These are phyloP conservation scores for Proales similis DNA, from an alignment of 1,140 invertebrate species.

Conservation along the genomic window DNA sequence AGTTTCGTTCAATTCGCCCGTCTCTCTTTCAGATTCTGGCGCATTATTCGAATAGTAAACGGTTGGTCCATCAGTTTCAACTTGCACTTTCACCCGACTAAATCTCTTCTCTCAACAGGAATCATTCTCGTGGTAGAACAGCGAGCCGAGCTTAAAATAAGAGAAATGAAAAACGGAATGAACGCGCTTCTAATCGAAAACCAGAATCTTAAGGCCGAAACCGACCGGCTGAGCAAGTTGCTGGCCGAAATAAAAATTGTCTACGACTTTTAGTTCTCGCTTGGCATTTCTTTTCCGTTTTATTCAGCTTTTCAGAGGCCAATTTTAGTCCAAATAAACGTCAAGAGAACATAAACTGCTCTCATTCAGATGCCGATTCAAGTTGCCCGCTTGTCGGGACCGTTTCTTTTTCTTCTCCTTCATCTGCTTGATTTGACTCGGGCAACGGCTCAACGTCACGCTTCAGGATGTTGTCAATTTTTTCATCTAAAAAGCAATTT, in stretches of 20 bases:
- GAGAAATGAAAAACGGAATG: slow-evolving; percentile 14
- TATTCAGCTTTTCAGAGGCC: slow-evolving; percentile 1
- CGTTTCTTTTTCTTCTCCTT: not conserved
- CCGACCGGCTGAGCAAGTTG: not conserved
- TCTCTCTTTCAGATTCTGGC: slow-evolving; percentile 21
- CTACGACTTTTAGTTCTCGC: slow-evolving; percentile 5
- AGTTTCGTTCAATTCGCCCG: not conserved
- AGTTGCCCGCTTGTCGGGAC: not conserved
- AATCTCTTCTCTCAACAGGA: slow-evolving; percentile 8
- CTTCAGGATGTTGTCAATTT: no score
- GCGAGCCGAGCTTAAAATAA: slow-evolving; percentile 15
- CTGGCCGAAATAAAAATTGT: not conserved
- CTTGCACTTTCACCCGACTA: not conserved
- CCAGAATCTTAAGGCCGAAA: slow-evolving; percentile 3
- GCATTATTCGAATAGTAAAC: slow-evolving; percentile 32
- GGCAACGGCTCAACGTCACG: not conserved
- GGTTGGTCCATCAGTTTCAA: slow-evolving; percentile 6
- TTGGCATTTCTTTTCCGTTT: slow-evolving; percentile 1
- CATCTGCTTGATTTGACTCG: not conserved
- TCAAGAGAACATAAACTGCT: not conserved
- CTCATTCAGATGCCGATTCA: not conserved
- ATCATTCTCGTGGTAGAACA: slow-evolving; percentile 6
- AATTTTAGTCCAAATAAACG: not conserved
- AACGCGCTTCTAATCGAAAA: slow-evolving; percentile 27
- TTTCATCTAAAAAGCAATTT: no score